Evolutionary conservation across 2,888 invertebrate genomes (phyloP).

Genomic region (Escarpia spicata): DNA sequence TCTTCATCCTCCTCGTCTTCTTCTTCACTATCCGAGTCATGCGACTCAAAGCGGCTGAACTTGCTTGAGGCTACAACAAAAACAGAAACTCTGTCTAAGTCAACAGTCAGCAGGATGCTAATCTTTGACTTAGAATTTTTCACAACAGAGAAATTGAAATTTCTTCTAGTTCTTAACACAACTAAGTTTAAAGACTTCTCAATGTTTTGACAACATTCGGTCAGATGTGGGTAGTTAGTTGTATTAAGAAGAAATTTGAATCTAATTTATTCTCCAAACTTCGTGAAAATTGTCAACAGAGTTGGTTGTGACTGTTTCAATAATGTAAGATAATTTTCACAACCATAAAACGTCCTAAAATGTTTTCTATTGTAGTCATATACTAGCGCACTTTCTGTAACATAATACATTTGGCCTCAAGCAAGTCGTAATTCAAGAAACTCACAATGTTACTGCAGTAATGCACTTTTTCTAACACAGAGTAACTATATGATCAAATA

Average conservation of each 20-base stretch:
- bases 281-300: no score
- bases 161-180: neutral
- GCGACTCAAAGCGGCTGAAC: neutral
- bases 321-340: neutral
- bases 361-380: neutral
- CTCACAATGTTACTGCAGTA: neutral
- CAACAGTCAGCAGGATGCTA: neutral
- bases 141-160: no score
- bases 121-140: neutral
- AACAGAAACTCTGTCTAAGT: neutral
- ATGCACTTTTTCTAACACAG: neutral
- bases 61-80: neutral
- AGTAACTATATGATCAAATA: no score
- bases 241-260: no score
- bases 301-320: neutral
- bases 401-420: neutral
- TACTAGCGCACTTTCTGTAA: neutral
- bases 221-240: no score
- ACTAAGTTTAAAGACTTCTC: neutral
- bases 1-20: neutral
- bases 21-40: neutral
- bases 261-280: no score
- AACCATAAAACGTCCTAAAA: neutral
- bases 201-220: no score
- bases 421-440: neutral